Evolutionary conservation across 2,797 vertebrate species (phyloP).

Genomic region (Ataeniobius toweri): DNA sequence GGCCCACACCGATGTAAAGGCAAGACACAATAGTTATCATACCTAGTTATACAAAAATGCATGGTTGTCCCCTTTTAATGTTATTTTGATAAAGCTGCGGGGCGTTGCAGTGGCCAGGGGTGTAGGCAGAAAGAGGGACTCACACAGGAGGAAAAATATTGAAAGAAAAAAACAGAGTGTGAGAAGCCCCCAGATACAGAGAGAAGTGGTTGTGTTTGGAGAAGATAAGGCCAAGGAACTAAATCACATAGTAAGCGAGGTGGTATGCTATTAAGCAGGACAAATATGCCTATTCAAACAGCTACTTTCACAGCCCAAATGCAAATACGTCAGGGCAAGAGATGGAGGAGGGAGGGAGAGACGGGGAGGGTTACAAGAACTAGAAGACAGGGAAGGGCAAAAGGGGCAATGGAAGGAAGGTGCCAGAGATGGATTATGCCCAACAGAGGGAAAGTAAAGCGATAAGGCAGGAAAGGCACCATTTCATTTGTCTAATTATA

Average conservation of each 20-base stretch:
- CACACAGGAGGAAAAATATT: slow-evolving; percentile 22
- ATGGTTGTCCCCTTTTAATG: slow-evolving; percentile 44
- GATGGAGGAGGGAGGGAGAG: slow-evolving; percentile 21
- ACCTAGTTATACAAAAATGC: slow-evolving; percentile 54
- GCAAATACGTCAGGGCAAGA: slow-evolving; percentile 63
- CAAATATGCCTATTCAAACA: slow-evolving; percentile 85
- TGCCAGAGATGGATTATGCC: slow-evolving; percentile 69
- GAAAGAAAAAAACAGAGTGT: slow-evolving; percentile 34
- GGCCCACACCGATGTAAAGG: slow-evolving; percentile 38
- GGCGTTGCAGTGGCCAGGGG: slow-evolving; percentile 50
- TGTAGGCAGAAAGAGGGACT: slow-evolving; percentile 47
- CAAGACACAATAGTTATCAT: slow-evolving; percentile 55
- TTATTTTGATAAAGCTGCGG: slow-evolving; percentile 56
- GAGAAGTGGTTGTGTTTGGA: slow-evolving; percentile 79
- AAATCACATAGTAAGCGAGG: slow-evolving; percentile 76
- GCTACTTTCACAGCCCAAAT: slow-evolving; percentile 77
- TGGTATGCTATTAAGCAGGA: slow-evolving; percentile 82
- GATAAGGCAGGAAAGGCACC: slow-evolving; percentile 67
- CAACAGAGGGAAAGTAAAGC: slow-evolving; percentile 55
- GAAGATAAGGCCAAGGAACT: slow-evolving; percentile 81
- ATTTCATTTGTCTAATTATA: slow-evolving; percentile 82
- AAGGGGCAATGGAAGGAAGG: slow-evolving; percentile 49
- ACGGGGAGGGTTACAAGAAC: slow-evolving; percentile 28
- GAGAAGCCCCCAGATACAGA: slow-evolving; percentile 70
- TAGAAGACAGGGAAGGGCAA: slow-evolving; percentile 62